Evolutionary conservation across 2,888 invertebrate genomes (phyloP).

Genomic region (Aplocera efformata): DNA sequence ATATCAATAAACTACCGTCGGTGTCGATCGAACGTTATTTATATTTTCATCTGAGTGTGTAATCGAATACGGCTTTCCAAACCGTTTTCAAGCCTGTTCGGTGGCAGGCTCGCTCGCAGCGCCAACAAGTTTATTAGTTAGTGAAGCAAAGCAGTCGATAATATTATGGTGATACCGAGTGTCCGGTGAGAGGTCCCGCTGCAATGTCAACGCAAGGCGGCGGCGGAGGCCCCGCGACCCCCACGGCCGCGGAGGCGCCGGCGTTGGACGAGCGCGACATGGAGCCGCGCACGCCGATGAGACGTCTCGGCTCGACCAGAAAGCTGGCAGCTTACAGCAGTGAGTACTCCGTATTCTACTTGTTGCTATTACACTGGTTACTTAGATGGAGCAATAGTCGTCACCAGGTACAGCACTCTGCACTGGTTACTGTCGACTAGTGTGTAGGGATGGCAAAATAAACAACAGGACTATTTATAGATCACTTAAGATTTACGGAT

Average conservation of each 20-base stretch:
- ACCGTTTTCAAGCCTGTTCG: too few relatives aligned
- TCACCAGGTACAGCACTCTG: too few relatives aligned
- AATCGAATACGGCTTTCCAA: not conserved
- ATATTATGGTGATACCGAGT: not conserved
- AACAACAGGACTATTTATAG: too few relatives aligned
- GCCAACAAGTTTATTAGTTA: too few relatives aligned
- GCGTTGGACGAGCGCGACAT: slow-evolving; percentile 87
- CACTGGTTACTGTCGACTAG: too few relatives aligned
- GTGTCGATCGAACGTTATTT: slow-evolving; percentile 5
- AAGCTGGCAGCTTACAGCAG: slow-evolving; percentile 89
- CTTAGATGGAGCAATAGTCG: too few relatives aligned
- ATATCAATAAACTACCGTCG: not conserved
- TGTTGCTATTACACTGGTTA: too few relatives aligned
- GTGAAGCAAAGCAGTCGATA: not conserved
- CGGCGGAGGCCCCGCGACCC: slow-evolving; percentile 83
- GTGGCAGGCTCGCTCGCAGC: too few relatives aligned
- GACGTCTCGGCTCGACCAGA: slow-evolving; percentile 89
- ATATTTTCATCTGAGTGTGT: slow-evolving; percentile 1
- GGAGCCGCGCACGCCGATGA: slow-evolving; percentile 89
- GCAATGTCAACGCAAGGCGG: slow-evolving; percentile 81
- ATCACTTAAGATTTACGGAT: too few relatives aligned
- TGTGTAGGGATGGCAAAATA: too few relatives aligned
- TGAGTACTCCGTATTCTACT: slow-evolving; percentile 71
- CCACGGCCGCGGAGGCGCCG: slow-evolving; percentile 92
- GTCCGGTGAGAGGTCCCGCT: not conserved